Evolutionary conservation across 2,113 vertebrate species (phyloP).

Genomic region (pig (Sus scrofa)): DNA sequence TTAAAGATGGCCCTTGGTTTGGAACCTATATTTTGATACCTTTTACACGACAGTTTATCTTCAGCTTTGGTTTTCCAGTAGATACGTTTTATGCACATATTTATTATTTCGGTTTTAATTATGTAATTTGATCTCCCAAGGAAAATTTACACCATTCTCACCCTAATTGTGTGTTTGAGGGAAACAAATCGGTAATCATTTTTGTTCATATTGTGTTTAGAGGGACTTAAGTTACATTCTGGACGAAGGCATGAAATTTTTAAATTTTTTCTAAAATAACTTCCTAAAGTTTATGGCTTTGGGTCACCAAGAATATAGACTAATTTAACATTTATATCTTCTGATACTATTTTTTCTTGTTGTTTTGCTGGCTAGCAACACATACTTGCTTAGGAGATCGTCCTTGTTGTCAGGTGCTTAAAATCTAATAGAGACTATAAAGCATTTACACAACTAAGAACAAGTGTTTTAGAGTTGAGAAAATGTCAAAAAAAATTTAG

Average conservation of each 20-base stretch:
- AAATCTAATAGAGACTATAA: neutral
- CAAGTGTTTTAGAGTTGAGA: slow-evolving; percentile 30
- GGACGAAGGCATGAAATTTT: slow-evolving; percentile 8
- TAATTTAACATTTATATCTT: slow-evolving; percentile 20
- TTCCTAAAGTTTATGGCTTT: slow-evolving; percentile 44
- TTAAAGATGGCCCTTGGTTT: neutral
- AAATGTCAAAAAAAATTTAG: slow-evolving; percentile 41
- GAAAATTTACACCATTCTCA: neutral
- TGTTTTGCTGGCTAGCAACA: slow-evolving; percentile 12
- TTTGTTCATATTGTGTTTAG: slow-evolving; percentile 17
- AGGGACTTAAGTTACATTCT: slow-evolving; percentile 1
- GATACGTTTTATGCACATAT: neutral
- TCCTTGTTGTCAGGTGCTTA: neutral
- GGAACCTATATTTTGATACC: neutral
- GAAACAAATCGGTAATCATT: neutral
- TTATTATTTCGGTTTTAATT: slow-evolving; percentile 51
- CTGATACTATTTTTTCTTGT: neutral
- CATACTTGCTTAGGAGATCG: neutral
- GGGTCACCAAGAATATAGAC: neutral
- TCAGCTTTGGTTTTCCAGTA: slow-evolving; percentile 1
- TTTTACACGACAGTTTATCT: slow-evolving; percentile 1
- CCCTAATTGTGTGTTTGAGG: neutral
- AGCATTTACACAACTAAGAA: slow-evolving; percentile 9
- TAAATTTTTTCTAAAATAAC: neutral
- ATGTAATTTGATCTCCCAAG: neutral